These are phyloP conservation scores for Halcyon senegalensis DNA, from an alignment of 2,113 vertebrate species.

Conservation along the genomic window DNA sequence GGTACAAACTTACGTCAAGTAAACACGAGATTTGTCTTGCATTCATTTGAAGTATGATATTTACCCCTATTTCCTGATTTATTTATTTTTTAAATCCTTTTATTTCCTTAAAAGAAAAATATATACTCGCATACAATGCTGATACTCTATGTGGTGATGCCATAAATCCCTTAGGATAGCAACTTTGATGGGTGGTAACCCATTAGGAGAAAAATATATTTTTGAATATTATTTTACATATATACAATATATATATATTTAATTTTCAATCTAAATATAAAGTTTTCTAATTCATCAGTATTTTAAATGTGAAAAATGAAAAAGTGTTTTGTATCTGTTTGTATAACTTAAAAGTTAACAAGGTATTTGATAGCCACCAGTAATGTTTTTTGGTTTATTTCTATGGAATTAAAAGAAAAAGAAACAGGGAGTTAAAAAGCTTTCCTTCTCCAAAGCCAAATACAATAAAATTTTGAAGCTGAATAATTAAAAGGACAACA, in stretches of 20 bases:
- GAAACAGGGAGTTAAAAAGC: slow-evolving; percentile 16
- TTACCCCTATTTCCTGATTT: not conserved
- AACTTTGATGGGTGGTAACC: slow-evolving; percentile 44
- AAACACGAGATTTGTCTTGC: slow-evolving; percentile 19
- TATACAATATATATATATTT: slow-evolving; percentile 53
- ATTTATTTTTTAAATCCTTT: not conserved
- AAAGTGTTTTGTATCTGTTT: slow-evolving; percentile 24
- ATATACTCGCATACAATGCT: slow-evolving; percentile 57
- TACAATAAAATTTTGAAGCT: not conserved
- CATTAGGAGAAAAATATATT: slow-evolving; percentile 61
- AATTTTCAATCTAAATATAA: slow-evolving; percentile 54
- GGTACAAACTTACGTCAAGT: slow-evolving; percentile 24
- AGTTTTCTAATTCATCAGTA: not conserved
- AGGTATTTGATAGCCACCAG: slow-evolving; percentile 12
- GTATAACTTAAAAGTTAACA: slow-evolving; percentile 53
- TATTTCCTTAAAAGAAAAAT: slow-evolving; percentile 55
- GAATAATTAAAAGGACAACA: not conserved
- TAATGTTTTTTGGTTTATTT: not conserved
- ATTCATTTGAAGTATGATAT: not conserved
- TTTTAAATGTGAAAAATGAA: not conserved
- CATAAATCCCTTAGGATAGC: slow-evolving; percentile 49
- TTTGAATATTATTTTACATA: slow-evolving; percentile 61
- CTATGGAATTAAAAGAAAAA: slow-evolving; percentile 41
- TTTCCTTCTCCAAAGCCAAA: slow-evolving; percentile 33
- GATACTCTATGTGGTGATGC: slow-evolving; percentile 22